phyloP scores from a whole-genome alignment of 64 coral and sea anemone genomes.

The Actinia tenebrosa region DNA sequence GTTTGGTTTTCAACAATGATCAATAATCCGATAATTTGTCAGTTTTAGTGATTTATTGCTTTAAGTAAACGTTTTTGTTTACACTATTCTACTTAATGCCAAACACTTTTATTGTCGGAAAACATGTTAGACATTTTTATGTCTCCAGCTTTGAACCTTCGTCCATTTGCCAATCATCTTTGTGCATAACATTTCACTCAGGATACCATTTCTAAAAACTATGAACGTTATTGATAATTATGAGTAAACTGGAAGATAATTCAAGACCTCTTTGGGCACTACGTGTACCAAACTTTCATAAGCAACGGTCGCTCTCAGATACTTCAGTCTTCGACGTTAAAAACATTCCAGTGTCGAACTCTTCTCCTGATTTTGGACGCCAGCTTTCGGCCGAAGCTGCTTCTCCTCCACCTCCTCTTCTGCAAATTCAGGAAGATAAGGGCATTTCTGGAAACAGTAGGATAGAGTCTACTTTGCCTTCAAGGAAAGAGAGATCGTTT shows the following conservation, averaged over 20 bases:
- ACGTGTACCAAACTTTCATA: background rate
- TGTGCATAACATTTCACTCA: background rate
- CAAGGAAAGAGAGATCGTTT: constrained; percentile 18
- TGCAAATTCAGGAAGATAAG: background rate
- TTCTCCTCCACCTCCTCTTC: background rate
- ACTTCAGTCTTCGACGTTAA: constrained; percentile 37
- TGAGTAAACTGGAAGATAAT: background rate
- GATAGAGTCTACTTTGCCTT: constrained; percentile 5
- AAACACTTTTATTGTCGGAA: background rate
- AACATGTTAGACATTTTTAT: background rate
- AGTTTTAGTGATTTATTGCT: background rate
- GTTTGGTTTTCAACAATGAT: background rate
- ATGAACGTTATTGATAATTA: background rate
- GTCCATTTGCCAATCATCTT: background rate
- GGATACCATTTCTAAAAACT: background rate
- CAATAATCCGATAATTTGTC: background rate
- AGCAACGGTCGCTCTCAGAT: constrained; percentile 33
- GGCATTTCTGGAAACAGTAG: background rate
- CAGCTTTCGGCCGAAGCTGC: background rate
- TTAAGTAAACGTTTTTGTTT: background rate
- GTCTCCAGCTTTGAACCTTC: background rate
- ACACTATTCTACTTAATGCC: background rate
- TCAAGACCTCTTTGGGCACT: background rate
- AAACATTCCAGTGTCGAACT: background rate
- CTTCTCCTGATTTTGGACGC: background rate